Conservation (phyloP, 2,113 vertebrate species). For the Heloderma charlesbogerti region DNA sequence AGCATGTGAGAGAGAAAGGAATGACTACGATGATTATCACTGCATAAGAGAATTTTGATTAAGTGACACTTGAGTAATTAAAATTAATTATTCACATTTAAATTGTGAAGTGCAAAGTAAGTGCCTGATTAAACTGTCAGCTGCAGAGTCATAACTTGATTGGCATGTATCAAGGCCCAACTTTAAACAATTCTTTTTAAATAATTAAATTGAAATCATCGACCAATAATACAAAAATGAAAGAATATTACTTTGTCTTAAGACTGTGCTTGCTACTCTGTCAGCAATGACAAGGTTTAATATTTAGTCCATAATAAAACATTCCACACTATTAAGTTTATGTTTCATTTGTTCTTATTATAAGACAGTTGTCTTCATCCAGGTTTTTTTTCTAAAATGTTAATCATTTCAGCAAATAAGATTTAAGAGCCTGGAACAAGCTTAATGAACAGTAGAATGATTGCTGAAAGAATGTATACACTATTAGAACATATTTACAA, state of each 20-base stretch:
- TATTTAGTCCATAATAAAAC: conserved; percentile 28
- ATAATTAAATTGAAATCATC: conserved; percentile 17
- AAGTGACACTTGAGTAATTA: conserved; percentile 62
- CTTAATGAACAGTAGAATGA: conserved; percentile 1
- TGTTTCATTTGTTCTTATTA: not conserved
- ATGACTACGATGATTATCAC: conserved; percentile 56
- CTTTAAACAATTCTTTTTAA: conserved; percentile 36
- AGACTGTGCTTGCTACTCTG: not conserved
- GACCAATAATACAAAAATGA: conserved; percentile 25
- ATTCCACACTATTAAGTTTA: not conserved
- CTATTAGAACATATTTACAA: not conserved
- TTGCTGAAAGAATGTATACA: not conserved
- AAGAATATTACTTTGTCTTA: not conserved
- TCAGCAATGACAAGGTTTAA: not conserved
- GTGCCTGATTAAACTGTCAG: conserved; percentile 56
- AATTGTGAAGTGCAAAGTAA: conserved; percentile 32
- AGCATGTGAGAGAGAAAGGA: conserved; percentile 41
- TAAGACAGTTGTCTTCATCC: not conserved
- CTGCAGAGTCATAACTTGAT: conserved; percentile 23
- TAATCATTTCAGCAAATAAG: conserved; percentile 27
- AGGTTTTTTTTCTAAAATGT: not conserved
- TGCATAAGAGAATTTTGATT: conserved; percentile 57
- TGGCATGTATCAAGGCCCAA: conserved; percentile 10
- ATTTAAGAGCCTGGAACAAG: not conserved
- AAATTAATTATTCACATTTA: conserved; percentile 52